Conservation (phyloP, 35 echinoderm and acorn worm species). For the Apostichopus californicus region DNA sequence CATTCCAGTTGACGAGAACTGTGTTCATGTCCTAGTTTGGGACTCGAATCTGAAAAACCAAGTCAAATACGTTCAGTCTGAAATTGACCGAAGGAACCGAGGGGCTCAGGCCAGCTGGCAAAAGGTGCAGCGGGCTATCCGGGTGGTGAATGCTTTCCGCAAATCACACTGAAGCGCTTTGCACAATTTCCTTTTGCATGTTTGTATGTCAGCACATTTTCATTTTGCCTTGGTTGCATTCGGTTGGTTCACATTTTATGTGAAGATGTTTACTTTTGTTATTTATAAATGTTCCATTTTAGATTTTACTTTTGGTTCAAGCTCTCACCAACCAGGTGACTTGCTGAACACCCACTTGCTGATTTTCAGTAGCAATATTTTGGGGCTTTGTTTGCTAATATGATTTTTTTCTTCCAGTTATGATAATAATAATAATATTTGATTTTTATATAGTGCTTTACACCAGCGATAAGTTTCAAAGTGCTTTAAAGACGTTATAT, state of each 20-base stretch:
- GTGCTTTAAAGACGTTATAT: too few species aligned
- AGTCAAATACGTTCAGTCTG: slow-evolving; percentile 67
- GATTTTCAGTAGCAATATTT: not conserved
- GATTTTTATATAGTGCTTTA: too few species aligned
- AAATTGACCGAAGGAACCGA: slow-evolving; percentile 56
- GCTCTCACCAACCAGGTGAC: not conserved
- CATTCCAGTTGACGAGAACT: slow-evolving; percentile 52
- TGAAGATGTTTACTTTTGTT: not conserved
- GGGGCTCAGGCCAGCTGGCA: slow-evolving; percentile 50
- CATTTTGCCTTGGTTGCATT: not conserved
- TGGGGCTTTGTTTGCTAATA: too few species aligned
- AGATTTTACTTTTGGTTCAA: not conserved
- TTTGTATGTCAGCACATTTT: not conserved
- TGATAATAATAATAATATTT: too few species aligned
- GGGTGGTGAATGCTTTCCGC: slow-evolving; percentile 46
- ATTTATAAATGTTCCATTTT: not conserved
- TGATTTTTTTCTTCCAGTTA: too few species aligned
- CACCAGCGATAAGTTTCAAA: too few species aligned
- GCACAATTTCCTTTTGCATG: slow-evolving; percentile 2
- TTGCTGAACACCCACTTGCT: not conserved
- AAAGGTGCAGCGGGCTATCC: slow-evolving; percentile 66
- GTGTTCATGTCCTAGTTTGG: slow-evolving; percentile 83
- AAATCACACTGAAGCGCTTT: slow-evolving; percentile 47
- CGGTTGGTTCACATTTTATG: not conserved
- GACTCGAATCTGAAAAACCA: slow-evolving; percentile 76